Base-by-base conservation (phyloP, 2,113 vertebrate species). In the Aptenodytes patagonicus region DNA sequence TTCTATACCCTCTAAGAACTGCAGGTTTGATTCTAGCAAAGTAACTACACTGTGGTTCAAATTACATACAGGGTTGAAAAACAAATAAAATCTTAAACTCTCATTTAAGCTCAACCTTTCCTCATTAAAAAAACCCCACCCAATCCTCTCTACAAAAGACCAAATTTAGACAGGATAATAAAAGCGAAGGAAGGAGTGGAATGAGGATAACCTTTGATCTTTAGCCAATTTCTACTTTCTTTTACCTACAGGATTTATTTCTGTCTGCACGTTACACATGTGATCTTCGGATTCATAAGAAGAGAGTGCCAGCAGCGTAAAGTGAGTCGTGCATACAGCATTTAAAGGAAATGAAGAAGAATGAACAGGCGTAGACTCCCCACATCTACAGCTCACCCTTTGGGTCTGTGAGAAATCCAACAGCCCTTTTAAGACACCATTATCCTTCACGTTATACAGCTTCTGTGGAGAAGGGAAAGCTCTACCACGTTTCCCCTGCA, bases 201-300 rank as follows among this genome's bases (percentile, higher is more conserved):
- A 98, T 95, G 92, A 97, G 94, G 62, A 57, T 96, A 96, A 98
- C 97, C 96, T 98, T 98, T 98, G 97, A 98, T 98, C 97, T 97
- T 93, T 71, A 84, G 97, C 97, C 98, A 98, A 97, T 97, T 98
- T 97, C 96, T 97, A 92, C 79, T 97, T 96, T 97, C 87, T 97
- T 97, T 96, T 98, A 98, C 98, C 97, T 98, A 95, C 77, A 97
- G 94, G 97, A 94, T 94, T 97, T 97, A 97, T 98, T 98, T 98
- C 96, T 96, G 93, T 87, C 97, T 96, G 96, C 87, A 96, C 95
- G 83, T 90, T 97, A 46, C 92, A 94, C 95, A 96, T 95, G 94
- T 91, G 79, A 95, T 94, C 87, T 96, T 95, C 11, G 36, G 79
- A 96, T 80, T 89, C 69, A 88, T 87, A 95, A 42, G 32, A 83